Base-by-base conservation (phyloP, 2,113 vertebrate species). In the Pyrgilauda ruficollis region DNA sequence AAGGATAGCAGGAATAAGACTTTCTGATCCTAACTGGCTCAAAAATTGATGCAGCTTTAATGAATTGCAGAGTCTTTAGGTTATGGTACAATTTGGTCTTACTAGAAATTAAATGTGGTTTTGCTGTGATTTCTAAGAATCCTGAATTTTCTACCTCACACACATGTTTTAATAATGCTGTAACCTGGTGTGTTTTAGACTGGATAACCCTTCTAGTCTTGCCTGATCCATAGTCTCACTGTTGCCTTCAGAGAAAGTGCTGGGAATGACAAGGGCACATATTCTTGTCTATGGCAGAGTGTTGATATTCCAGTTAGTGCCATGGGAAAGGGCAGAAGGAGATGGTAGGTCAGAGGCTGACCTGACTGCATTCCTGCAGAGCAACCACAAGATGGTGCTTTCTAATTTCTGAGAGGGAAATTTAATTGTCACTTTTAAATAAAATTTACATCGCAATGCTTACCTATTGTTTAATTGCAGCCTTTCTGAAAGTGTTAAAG, bases 301-400 rank as follows among this genome's bases (percentile, higher is more conserved):
- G 28, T 37, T 96, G 53, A 8, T 37, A 28, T 47, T 74, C 50
- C 20, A 47, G 24, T 11, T 80, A 41, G 50, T 19, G 4, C 28
- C 35, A 27, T 11, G 6, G 78, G 50, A 64, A 30, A 43, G 37
- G 30, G 39, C 35, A 46, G 31, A 13, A 73, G 4, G 37, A 59
- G 6, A 41, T 26, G 46, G 33, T 37, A 77, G 80, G 50, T 56
- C 46, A 12, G 14, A 58, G 55, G 44, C 33, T 89, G 31, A 58
- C 15, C 69, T 70, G 74, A 50, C 55, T 98, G 73, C 74, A 85
- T 92, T 95, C 91, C 55, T 95, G 70, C 77, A 55, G 70, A 70
- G 87, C 83, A 96, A 80, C 89, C 91, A 97, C 78, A 90, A 93
- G 96, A 96, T 94, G 93, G 77, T 94, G 72, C 62, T 85, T 94